Conservation (phyloP, 2,113 vertebrate species). For the Odocoileus virginianus region DNA sequence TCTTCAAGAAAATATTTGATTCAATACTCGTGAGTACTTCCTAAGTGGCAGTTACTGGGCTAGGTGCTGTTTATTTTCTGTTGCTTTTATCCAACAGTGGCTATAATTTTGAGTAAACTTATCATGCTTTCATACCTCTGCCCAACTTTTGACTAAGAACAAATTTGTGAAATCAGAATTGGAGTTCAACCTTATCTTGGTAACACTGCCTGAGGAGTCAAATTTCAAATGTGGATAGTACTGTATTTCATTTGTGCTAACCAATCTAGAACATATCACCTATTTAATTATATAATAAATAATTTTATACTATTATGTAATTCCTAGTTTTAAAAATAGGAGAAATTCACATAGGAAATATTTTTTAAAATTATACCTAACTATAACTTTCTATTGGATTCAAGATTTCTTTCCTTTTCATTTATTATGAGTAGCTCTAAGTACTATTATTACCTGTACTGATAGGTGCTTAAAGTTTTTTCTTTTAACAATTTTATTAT, state of each 20-base stretch:
- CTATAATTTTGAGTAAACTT: not conserved
- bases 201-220: not conserved
- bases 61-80: not conserved
- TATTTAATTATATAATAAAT: constrained; percentile 9
- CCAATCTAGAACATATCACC: not conserved
- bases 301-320: not conserved
- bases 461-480: not conserved
- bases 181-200: not conserved
- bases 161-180: constrained; percentile 4
- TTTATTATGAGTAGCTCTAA: not conserved
- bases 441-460: not conserved
- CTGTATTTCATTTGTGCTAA: not conserved
- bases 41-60: not conserved
- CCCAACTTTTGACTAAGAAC: not conserved
- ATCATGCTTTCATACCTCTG: not conserved
- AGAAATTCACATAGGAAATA: not conserved
- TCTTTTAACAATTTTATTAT: constrained; percentile 2
- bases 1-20: not conserved
- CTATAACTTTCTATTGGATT: not conserved
- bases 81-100: not conserved
- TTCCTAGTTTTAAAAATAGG: not conserved
- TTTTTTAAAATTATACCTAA: not conserved
- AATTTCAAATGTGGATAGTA: not conserved
- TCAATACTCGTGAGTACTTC: not conserved
- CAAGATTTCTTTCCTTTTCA: not conserved